Evolutionary conservation across 2,113 vertebrate genomes (phyloP).

Genomic region (Platichthys flesus): DNA sequence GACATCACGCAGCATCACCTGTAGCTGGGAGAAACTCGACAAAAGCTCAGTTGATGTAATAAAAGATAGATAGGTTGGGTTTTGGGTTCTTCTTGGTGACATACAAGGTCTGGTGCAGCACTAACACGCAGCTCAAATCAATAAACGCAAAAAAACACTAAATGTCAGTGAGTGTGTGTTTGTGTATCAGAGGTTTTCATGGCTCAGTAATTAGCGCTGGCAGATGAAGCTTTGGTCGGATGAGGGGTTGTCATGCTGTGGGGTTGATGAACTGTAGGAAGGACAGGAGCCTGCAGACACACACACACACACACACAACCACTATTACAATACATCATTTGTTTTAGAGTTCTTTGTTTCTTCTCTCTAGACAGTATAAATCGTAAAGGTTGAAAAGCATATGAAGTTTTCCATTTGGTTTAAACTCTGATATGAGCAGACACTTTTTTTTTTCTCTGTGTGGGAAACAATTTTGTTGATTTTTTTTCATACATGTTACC

Average conservation of each 20-base stretch:
- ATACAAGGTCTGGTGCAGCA: neutral
- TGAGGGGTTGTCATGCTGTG: constrained; percentile 90
- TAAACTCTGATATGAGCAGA: neutral
- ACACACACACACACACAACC: constrained; percentile 55
- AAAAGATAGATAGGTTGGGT: no score
- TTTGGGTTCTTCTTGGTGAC: neutral
- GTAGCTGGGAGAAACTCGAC: no score
- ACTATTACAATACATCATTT: constrained; percentile 49
- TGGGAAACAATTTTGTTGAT: no score
- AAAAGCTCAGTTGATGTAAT: neutral
- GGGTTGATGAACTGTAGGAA: constrained; percentile 99
- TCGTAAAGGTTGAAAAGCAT: neutral
- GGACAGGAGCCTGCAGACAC: constrained; percentile 93
- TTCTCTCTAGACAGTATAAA: neutral
- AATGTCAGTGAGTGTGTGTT: constrained; percentile 48
- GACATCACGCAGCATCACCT: neutral
- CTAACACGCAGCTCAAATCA: neutral
- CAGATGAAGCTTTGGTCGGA: constrained; percentile 96
- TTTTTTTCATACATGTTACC: neutral
- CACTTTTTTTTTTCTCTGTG: no score
- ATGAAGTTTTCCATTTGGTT: constrained; percentile 24
- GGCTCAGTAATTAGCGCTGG: constrained; percentile 82
- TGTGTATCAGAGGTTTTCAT: constrained; percentile 65
- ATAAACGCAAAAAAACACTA: neutral
- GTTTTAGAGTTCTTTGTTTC: constrained; percentile 35